Evolutionary conservation across 2,797 vertebrate species (phyloP), one percentile per base, ranked within the genome.

Genomic region (Mormyrops attenuatus): DNA sequence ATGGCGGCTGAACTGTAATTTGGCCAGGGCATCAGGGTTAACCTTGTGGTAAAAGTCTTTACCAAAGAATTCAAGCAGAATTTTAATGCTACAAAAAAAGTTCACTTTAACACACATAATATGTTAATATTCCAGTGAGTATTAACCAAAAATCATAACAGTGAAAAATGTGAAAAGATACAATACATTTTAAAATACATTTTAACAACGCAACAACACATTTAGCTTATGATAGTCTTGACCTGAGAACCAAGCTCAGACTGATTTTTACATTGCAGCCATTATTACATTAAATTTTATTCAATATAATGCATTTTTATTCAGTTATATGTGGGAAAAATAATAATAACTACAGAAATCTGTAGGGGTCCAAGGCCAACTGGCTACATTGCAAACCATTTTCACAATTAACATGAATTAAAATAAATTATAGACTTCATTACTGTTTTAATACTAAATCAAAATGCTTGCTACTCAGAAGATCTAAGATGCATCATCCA

Each of bases 21-120:
- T 85, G n/a, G 47, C 73, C 73, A 85, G 47, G n/a, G n/a, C n/a
- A 50, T 85, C 22, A 50, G 47, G 82, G 9, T 85, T 49, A 49
- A 50, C 47, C 7, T n/a, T 50, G 82, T 44, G 41, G 82, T 85
- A 47, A 30, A 95, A 96, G 95, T 96, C 22, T 85, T 85, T 30
- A 30, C 22, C 5, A 85, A 30, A 52, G 1, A 49, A 85, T 2
- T 26, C n/a, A 26, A 22, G 50, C 82, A 49, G 13, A 49, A 85
- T 52, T 52, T 30, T 50, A 52, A 49, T 17, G 49, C 20, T 17
- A 52, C 22, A 49, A 49, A 85, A 50, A 85, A 47, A 50, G 4
- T 49, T 52, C 22, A 85, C 20, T 26, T 50, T 85, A 52, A 8
- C 9, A 22, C 7, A 17, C n/a, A 85, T n/a, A 41, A 41, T 38